Evolutionary conservation across 2,113 vertebrate species (phyloP).

Genomic region (Pogonocichla stellata): DNA sequence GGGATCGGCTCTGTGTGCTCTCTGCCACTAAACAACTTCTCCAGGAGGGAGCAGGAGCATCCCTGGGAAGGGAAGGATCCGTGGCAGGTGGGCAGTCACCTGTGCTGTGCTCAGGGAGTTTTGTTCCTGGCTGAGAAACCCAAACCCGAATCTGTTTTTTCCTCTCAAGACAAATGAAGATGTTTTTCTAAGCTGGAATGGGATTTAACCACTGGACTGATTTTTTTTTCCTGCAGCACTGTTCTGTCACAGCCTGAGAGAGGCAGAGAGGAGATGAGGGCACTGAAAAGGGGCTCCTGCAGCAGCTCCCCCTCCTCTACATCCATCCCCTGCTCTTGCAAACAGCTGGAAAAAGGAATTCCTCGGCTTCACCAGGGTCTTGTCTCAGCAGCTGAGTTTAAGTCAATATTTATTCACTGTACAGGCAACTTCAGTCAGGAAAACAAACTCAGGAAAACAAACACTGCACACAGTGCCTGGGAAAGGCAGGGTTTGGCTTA

Average conservation of each 20-base stretch:
- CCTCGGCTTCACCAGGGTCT: background rate
- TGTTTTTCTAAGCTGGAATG: background rate
- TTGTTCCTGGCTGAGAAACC: background rate
- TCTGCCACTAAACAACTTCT: background rate
- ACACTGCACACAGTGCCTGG: background rate
- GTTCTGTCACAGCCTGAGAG: background rate
- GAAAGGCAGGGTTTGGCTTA: background rate
- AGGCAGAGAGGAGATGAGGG: accelerated
- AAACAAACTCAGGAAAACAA: background rate
- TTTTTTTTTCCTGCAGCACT: background rate
- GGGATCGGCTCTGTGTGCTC: background rate
- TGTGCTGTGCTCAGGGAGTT: background rate
- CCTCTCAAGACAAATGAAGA: background rate
- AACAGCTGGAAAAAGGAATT: background rate
- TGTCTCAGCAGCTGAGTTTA: background rate
- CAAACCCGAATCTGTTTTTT: background rate
- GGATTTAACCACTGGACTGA: background rate
- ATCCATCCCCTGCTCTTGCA: background rate
- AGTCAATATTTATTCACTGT: conserved; percentile 8
- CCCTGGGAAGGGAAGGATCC: background rate
- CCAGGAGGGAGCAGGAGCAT: background rate
- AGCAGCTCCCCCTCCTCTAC: background rate
- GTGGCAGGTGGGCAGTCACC: background rate
- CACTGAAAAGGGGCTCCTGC: background rate
- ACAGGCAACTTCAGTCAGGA: background rate